phyloP scores from a whole-genome alignment of 2,113 vertebrate genomes.

The Cephalopterus ornatus region DNA sequence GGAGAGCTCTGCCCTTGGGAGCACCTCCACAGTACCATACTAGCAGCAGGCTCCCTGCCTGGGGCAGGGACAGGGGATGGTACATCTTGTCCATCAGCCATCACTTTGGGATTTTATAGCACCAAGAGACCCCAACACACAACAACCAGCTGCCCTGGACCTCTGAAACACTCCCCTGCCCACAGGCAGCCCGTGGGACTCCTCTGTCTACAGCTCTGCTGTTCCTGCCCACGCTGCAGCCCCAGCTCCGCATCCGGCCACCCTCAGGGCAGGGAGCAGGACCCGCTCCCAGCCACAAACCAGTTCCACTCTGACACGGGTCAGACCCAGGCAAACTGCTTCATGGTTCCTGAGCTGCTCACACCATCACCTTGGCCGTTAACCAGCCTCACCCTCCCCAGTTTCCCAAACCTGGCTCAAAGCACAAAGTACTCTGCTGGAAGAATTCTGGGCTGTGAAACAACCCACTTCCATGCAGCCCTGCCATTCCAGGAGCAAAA shows the following conservation, averaged over 20 bases:
- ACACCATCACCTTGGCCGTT: background rate
- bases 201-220: rapidly evolving
- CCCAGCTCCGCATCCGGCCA: rapidly evolving
- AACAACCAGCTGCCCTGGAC: background rate
- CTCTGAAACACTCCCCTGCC: background rate
- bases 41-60: background rate
- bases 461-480: background rate
- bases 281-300: rapidly evolving
- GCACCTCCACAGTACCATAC: rapidly evolving
- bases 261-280: background rate
- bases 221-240: rapidly evolving
- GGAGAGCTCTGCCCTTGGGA: background rate
- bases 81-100: rapidly evolving
- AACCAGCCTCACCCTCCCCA: background rate
- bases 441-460: constrained; percentile 37
- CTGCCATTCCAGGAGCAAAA: background rate
- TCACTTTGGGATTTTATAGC: background rate
- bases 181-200: rapidly evolving
- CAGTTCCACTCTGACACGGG: rapidly evolving
- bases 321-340: background rate
- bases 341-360: rapidly evolving
- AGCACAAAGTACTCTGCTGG: constrained; percentile 7
- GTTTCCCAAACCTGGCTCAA: constrained; percentile 30
- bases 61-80: background rate
- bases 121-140: rapidly evolving